Percentiles rank a stretch among this genome's conserved stretches.
Conservation (phyloP, 2,113 vertebrate genomes). For the Myocastor coypus region DNA sequence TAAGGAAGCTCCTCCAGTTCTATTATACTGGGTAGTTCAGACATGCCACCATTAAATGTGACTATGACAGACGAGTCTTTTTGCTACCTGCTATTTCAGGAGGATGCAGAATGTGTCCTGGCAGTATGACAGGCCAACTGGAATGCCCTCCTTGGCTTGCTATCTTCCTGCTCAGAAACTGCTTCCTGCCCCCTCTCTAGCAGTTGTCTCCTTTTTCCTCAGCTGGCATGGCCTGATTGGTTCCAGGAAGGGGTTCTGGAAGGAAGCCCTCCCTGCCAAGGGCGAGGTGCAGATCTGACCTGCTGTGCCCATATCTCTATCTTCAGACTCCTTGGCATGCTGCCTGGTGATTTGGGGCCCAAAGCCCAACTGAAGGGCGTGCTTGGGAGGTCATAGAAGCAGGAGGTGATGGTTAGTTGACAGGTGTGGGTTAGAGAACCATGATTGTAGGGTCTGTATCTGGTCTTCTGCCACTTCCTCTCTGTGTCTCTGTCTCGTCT, state of each 20-base stretch:
- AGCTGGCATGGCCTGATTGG: not conserved
- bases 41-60: not conserved
- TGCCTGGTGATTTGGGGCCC: not conserved
- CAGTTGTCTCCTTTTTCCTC: not conserved
- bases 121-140: not conserved
- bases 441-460: not conserved
- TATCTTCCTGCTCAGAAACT: not conserved
- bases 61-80: not conserved
- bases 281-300: not conserved
- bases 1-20: not conserved
- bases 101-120: not conserved
- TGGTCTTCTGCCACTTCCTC: not conserved
- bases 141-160: not conserved
- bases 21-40: not conserved
- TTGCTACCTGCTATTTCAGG: not conserved
- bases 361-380: not conserved
- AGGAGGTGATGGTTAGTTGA: not conserved
- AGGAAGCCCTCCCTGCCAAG: not conserved
- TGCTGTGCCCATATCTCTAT: accelerated
- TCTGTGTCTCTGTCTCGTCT: not conserved
- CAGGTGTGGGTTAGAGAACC: not conserved
- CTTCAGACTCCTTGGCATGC: not conserved
- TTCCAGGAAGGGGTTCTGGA: not conserved
- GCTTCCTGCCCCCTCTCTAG: no score
- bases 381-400: not conserved